Conservation (phyloP, 2,888 invertebrate genomes). For the Palloptera scutellata region DNA sequence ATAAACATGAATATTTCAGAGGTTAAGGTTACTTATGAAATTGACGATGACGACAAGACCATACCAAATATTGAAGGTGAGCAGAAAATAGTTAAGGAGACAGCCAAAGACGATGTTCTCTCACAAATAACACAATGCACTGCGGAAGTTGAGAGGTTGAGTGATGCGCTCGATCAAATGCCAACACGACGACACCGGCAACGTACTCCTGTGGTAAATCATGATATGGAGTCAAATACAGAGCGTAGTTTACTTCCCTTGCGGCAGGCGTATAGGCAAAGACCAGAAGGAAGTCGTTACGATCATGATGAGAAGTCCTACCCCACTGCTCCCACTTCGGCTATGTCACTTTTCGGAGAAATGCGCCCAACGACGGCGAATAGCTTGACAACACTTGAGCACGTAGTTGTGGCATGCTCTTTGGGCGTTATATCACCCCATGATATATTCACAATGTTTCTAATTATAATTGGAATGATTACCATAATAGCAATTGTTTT, state of each 20-base stretch:
- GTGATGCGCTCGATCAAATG: conserved; percentile 21
- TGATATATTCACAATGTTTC: conserved; percentile 78
- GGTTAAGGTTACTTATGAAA: conserved; percentile 51
- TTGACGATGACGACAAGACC: conserved; percentile 14
- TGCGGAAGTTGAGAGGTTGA: conserved; percentile 25
- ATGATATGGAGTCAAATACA: not conserved
- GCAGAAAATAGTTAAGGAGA: not conserved
- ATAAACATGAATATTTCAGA: conserved; percentile 55
- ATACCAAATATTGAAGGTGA: not conserved
- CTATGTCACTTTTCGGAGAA: conserved; percentile 55
- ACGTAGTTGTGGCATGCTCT: conserved; percentile 79
- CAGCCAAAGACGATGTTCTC: not conserved
- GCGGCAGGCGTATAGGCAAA: not conserved
- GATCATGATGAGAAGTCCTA: conserved; percentile 45
- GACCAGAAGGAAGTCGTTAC: not conserved
- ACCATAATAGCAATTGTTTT: conserved; percentile 71
- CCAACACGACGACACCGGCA: conserved; percentile 30
- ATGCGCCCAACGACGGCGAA: conserved; percentile 47
- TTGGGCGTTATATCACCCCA: conserved; percentile 75
- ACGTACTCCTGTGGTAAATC: not conserved
- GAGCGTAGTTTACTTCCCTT: conserved; percentile 24
- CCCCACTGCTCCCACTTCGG: conserved; percentile 42
- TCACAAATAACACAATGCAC: conserved; percentile 24
- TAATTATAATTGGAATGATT: conserved; percentile 78
- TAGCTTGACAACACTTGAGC: conserved; percentile 64